A percentile compares a stretch with the other conserved stretches of the same genome.
These are phyloP conservation scores for Dryomyza anilis DNA, from an alignment of 2,888 invertebrate genomes.

Conservation along the genomic window DNA sequence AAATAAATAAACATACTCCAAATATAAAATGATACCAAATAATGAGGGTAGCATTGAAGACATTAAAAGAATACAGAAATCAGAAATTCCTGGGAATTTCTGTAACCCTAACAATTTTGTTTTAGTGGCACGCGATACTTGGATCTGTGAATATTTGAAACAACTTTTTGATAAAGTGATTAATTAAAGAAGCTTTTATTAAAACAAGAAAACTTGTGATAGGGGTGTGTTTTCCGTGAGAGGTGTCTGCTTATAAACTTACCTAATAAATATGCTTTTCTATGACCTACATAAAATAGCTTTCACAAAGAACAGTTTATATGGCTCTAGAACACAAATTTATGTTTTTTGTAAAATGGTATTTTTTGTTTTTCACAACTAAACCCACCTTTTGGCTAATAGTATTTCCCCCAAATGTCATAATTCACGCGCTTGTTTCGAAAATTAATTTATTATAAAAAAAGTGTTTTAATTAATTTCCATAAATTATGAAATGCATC, in stretches of 20 bases:
- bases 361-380: too few species aligned
- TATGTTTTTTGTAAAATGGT: too few species aligned
- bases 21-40: not conserved
- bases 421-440: constrained; percentile 21
- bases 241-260: too few species aligned
- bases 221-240: too few species aligned
- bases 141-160: not conserved
- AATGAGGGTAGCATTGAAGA: not conserved
- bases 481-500: constrained; percentile 40
- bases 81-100: not conserved
- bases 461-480: constrained; percentile 43
- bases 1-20: not conserved
- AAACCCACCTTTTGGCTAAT: too few species aligned
- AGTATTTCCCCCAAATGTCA: too few species aligned
- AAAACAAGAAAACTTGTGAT: too few species aligned
- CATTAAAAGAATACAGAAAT: not conserved
- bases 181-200: too few species aligned
- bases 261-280: too few species aligned
- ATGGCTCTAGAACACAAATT: too few species aligned
- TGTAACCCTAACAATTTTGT: not conserved
- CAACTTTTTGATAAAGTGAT: not conserved
- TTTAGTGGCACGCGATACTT: not conserved
- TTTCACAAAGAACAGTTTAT: too few species aligned
- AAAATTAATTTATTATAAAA: not conserved
- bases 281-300: too few species aligned